Evolutionary conservation across 2,113 vertebrate species (phyloP).

Genomic region (Tricholaema leucomelas): DNA sequence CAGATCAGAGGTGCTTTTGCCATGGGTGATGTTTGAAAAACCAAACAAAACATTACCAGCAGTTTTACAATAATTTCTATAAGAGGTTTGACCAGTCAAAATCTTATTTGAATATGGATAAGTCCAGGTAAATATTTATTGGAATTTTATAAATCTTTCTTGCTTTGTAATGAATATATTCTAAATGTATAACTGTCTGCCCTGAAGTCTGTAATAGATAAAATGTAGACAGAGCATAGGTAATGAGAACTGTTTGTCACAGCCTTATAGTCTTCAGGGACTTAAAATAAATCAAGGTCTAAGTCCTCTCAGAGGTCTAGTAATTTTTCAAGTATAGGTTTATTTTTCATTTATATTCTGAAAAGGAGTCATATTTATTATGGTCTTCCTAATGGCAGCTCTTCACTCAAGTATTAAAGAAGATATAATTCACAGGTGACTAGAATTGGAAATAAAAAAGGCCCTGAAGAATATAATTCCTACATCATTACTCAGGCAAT

Average conservation of each 20-base stretch:
- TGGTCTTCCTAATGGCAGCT: background rate
- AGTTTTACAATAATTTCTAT: background rate
- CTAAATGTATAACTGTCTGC: background rate
- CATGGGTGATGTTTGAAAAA: background rate
- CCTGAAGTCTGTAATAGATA: background rate
- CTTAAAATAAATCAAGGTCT: conserved; percentile 11
- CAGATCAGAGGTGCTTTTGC: background rate
- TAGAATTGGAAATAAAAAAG: conserved; percentile 6
- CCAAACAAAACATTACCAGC: background rate
- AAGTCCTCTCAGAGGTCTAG: background rate
- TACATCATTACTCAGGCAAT: background rate
- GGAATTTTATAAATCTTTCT: background rate
- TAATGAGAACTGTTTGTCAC: conserved; percentile 23
- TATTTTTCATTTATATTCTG: conserved; percentile 37
- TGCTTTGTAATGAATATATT: background rate
- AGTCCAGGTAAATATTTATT: background rate
- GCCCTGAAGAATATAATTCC: background rate
- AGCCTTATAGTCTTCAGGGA: background rate
- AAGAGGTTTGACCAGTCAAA: background rate
- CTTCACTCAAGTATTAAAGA: conserved; percentile 9
- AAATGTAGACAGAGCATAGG: background rate
- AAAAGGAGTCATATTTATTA: conserved; percentile 27
- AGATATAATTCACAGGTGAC: conserved; percentile 20
- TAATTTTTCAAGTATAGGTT: conserved; percentile 5
- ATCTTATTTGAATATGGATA: background rate